Evolutionary conservation across 2,797 vertebrate genomes (phyloP), one percentile per base, ranked within the genome.

Genomic region (Megaceryle alcyon): DNA sequence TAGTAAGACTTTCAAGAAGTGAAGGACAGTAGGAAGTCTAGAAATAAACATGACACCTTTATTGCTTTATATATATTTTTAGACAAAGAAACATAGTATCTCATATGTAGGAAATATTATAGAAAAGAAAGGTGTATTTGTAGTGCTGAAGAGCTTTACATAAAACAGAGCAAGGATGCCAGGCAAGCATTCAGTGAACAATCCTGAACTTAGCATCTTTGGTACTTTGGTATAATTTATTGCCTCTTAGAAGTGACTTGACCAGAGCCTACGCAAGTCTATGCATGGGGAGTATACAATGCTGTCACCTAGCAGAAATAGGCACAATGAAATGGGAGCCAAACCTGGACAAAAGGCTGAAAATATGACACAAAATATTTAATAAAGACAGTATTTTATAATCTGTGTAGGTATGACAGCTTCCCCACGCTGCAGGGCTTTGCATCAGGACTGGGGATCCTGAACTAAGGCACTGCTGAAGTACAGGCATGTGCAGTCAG

Each of bases 51-150:
- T 13, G 37, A 54, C 61, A 81, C 26, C 8, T 86, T 78, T 56
- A 93, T 65, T 72, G 64, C 17, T 82, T 46, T 82, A 44, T 82
- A 44, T 82, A 35, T 78, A 51, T 64, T 78, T 96, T 89, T 90
- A 87, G 86, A 43, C 19, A 65, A 49, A 81, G 72, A 71, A 88
- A 85, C 31, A 37, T 22, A 14, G 6, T 76, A 49, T 28, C 60
- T 64, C 60, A 39, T 66, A 33, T 26, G 17, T 35, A 66, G 37
- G 56, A 86, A 89, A 91, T 75, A 65, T 13, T 39, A 43, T 7
- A 57, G 26, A 77, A 80, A 87, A 80, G 48, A 79, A 86, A 90
- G 43, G 25, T 54, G 26, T 44, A 51, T 65, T 79, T 61, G 51
- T 41, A 49, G 44, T 83, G 29, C 59, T 73, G 31, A 37, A 73